Evolutionary conservation across 2,797 vertebrate genomes (phyloP), one percentile per base, ranked within the genome.

Genomic region (Chiloscyllium punctatum): DNA sequence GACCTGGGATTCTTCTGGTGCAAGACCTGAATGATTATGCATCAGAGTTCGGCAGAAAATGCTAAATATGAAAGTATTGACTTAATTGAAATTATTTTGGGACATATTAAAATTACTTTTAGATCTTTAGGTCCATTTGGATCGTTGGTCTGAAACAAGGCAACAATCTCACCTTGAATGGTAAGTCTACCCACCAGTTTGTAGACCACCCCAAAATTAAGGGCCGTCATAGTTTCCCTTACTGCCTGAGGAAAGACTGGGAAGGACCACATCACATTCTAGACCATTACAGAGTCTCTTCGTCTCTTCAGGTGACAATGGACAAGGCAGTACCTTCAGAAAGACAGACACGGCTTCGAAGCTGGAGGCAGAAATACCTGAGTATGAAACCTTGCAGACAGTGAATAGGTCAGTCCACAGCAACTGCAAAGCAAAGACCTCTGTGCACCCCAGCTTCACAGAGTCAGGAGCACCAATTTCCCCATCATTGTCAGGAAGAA

Each of bases 1-100:
- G 97, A 97, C 97, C 97, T 97, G 96, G 48, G 48, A 33, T 69
- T 30, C 69, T 42, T 77, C 48, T 42, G 27, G 69, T 77, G 9
- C 5, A 95, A 95, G 42, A 51, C 4, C 53, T 77, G 68, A 8
- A 68, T n/a, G 27, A 68, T 72, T 94, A 66, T 94, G 33, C 23
- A 23, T 87, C 48, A 16, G 57, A n/a, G 53, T 37, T 66, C n/a
- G 57, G 16, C 2, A n/a, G 33, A n/a, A 92, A 37, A n/a, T 92
- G 8, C 82, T 48, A 91, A 87, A 27, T 27, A 87, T 87, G 48
- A 87, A 87, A 30, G 57, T 62, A 66, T 33, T 57, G 88, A 27
- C 23, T 91, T 37, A 68, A 87, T 53, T 53, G 6, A 27, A 66
- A 37, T 37, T 7, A 48, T 53, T 87, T 11, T 51, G 84, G 25